Evolutionary conservation across 53 echinoderm and acorn worm species (phyloP).

Genomic region (Holothuria scabra): DNA sequence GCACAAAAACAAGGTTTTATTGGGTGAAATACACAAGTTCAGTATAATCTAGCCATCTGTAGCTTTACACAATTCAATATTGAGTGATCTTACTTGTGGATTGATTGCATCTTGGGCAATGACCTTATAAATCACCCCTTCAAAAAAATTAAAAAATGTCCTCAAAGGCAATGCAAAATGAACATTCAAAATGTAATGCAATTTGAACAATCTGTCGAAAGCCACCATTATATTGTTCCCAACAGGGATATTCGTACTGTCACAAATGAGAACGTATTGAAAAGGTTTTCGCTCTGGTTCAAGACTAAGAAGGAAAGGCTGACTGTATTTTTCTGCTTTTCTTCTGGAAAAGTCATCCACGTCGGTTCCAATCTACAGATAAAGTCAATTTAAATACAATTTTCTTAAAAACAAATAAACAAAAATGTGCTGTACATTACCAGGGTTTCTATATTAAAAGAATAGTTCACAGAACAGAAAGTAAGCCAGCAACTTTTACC

Average conservation of each 20-base stretch:
- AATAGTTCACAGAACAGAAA: no score
- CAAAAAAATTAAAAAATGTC: constrained; percentile 12
- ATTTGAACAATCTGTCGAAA: constrained; percentile 30
- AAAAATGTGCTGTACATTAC: no score
- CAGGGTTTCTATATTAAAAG: no score
- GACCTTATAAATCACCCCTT: constrained; percentile 26
- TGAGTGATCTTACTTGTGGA: constrained; percentile 2
- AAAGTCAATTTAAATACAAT: not conserved
- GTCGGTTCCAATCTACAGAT: constrained; percentile 10
- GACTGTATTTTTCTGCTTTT: constrained; percentile 7
- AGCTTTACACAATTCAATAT: not conserved
- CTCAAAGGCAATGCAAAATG: constrained; percentile 2
- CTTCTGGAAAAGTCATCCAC: constrained; percentile 11
- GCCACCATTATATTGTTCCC: not conserved
- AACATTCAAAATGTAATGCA: constrained; percentile 23
- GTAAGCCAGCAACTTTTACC: no score
- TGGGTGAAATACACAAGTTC: no score
- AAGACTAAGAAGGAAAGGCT: constrained; percentile 24
- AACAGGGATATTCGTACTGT: not conserved
- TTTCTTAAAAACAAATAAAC: no score
- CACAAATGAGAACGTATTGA: not conserved
- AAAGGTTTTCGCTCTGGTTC: not conserved
- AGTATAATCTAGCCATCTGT: no score
- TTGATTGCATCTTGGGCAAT: not conserved
- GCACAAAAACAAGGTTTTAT: no score